phyloP scores from a whole-genome alignment of 2,113 vertebrate species.

The Aplodontia rufa region DNA sequence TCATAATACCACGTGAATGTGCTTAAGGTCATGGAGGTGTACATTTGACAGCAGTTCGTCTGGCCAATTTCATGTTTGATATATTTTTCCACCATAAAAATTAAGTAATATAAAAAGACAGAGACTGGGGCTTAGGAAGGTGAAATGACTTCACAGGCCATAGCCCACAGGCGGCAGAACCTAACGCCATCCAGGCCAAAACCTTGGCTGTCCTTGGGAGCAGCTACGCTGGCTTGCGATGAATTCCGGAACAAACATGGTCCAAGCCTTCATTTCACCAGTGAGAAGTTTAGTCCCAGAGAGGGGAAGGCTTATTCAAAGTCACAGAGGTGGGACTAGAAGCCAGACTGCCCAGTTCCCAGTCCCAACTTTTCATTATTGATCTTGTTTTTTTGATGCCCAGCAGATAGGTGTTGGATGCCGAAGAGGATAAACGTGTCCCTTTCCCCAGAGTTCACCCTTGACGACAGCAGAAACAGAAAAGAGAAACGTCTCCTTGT shows the following conservation, averaged over 20 bases:
- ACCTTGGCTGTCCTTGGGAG: rapidly evolving
- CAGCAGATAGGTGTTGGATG: not conserved
- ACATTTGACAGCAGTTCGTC: not conserved
- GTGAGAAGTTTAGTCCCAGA: not conserved
- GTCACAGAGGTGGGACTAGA: not conserved
- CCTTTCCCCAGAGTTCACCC: too few species aligned
- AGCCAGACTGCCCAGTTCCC: not conserved
- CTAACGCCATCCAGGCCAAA: not conserved
- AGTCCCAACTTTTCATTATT: not conserved
- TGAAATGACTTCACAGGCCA: not conserved
- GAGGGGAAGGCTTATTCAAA: not conserved
- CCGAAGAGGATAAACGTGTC: not conserved
- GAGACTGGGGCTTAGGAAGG: not conserved
- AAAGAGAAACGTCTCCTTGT: not conserved
- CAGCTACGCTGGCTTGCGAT: not conserved
- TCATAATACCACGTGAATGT: rapidly evolving
- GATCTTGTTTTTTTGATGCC: not conserved
- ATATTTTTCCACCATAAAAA: not conserved
- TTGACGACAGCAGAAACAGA: not conserved
- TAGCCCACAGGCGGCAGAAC: rapidly evolving
- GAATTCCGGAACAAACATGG: not conserved
- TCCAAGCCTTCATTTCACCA: not conserved
- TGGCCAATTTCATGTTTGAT: rapidly evolving
- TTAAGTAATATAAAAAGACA: not conserved
- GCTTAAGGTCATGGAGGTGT: not conserved